These are phyloP conservation scores for Eupeodes latifasciatus DNA, from an alignment of 2,888 invertebrate genomes.

Conservation along the genomic window DNA sequence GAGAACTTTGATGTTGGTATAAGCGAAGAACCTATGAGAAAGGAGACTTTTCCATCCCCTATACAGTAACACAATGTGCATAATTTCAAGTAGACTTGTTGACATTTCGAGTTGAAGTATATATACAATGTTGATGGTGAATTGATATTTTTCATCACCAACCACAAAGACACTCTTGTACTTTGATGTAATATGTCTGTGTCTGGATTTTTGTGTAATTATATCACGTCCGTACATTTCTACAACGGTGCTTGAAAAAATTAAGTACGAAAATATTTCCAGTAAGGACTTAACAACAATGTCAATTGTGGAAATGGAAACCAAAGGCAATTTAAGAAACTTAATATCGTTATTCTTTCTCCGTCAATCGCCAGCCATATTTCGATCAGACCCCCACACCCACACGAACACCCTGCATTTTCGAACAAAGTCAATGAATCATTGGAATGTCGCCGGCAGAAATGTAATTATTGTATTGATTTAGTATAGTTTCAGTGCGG, in stretches of 20 bases:
- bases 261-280: slow-evolving; percentile 28
- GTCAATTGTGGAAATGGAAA: neutral
- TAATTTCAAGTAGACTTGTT: slow-evolving; percentile 67
- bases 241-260: neutral
- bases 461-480: slow-evolving; percentile 22
- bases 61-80: slow-evolving; percentile 17
- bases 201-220: neutral
- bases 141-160: slow-evolving; percentile 29
- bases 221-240: neutral
- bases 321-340: slow-evolving; percentile 22
- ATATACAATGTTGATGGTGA: slow-evolving; percentile 27
- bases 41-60: neutral
- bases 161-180: neutral
- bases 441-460: slow-evolving; percentile 27
- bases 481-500: neutral
- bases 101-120: slow-evolving; percentile 56
- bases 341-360: slow-evolving; percentile 14
- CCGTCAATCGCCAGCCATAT: neutral
- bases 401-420: too few species aligned
- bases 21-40: neutral
- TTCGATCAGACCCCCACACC: too few species aligned
- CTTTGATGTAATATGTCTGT: neutral
- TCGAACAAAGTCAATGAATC: neutral
- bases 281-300: slow-evolving; percentile 3
- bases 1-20: neutral